These are phyloP conservation scores for Ametastegia equiseti DNA, from an alignment of 2,888 invertebrate species.

Conservation along the genomic window DNA sequence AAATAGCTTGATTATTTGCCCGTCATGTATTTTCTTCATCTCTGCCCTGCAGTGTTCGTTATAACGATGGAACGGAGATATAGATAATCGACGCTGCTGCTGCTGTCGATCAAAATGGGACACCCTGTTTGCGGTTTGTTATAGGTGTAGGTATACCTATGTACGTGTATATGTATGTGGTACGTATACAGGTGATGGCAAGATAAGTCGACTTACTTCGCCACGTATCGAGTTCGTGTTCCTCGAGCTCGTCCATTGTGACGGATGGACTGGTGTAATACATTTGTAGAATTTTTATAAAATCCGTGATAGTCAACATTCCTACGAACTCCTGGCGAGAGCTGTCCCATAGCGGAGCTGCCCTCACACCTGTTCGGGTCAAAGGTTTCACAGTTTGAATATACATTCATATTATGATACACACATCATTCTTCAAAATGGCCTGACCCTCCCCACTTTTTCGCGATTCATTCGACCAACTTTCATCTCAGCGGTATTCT, in stretches of 20 bases:
- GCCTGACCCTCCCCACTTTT: no score
- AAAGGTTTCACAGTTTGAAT: conserved; percentile 58
- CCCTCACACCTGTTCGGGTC: conserved; percentile 88
- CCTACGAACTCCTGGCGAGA: conserved; percentile 95
- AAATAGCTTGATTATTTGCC: no score
- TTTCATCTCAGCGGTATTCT: no score
- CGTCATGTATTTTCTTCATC: no score
- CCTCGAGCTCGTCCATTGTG: conserved; percentile 97
- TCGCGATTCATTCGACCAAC: no score
- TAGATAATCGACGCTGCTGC: not conserved
- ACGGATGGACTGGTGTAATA: conserved; percentile 96
- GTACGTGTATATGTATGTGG: not conserved
- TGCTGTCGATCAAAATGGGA: not conserved
- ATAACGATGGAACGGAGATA: no score
- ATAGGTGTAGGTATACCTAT: not conserved
- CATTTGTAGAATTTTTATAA: conserved; percentile 98
- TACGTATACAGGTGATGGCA: not conserved
- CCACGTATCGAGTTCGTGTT: conserved; percentile 98
- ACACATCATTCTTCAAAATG: no score
- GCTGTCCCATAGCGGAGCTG: conserved; percentile 98
- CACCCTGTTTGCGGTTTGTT: not conserved
- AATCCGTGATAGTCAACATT: conserved; percentile 99
- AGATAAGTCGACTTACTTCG: conserved; percentile 81
- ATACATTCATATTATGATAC: no score
- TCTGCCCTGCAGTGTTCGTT: no score